phyloP scores from a whole-genome alignment of 1,140 invertebrate species.

The Cydia pomonella region DNA sequence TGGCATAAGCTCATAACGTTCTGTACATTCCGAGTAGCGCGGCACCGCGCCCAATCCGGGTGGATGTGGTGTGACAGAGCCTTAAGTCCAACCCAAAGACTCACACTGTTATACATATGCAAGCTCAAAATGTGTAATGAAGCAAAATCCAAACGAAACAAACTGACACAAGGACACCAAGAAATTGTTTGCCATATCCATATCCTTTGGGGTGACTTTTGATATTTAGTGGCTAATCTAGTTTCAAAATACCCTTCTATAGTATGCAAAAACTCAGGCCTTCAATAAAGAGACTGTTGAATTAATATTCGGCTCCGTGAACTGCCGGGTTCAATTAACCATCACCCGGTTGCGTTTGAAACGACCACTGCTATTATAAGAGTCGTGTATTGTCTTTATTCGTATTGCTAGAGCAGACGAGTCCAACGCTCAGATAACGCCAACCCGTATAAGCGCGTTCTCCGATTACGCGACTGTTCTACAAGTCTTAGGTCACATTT shows the following conservation, averaged over 20 bases:
- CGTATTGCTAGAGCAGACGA: background rate
- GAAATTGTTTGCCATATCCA: no score
- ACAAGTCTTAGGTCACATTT: background rate
- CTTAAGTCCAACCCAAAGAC: no score
- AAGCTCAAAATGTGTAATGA: no score
- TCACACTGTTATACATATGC: no score
- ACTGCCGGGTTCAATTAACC: constrained; percentile 59
- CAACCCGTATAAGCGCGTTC: background rate
- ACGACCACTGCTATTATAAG: constrained; percentile 45
- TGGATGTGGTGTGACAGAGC: no score
- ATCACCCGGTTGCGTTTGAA: constrained; percentile 57
- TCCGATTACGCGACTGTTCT: background rate
- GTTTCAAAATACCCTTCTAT: background rate
- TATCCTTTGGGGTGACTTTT: no score
- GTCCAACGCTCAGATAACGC: background rate
- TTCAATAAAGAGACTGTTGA: background rate
- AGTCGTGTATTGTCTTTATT: background rate
- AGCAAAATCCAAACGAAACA: no score
- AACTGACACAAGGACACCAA: background rate
- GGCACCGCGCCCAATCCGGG: no score
- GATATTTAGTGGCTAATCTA: background rate
- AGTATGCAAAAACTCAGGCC: background rate
- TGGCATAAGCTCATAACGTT: no score
- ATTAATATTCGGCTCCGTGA: constrained; percentile 44
- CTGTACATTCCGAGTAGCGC: no score